These are phyloP conservation scores for Andrena cerasifolii DNA, from an alignment of 1,140 invertebrate genomes.

Conservation along the genomic window DNA sequence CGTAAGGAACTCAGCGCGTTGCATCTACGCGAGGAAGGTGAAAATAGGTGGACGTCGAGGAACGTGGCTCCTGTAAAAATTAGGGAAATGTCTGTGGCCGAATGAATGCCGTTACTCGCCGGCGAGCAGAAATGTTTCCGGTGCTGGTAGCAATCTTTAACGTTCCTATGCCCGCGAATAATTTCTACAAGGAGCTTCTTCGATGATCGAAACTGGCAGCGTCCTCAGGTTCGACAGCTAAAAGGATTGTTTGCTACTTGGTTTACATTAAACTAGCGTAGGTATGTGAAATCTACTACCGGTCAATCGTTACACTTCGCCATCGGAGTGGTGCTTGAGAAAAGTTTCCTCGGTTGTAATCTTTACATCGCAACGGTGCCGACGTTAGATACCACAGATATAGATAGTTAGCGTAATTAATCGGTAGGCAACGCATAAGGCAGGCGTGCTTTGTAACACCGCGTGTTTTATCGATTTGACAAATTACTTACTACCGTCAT, in stretches of 20 bases:
- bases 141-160: neutral
- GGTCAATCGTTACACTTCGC: conserved; percentile 15
- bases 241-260: conserved; percentile 34
- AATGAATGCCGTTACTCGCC: no score
- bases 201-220: conserved; percentile 8
- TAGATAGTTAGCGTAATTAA: neutral
- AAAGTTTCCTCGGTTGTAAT: conserved; percentile 27
- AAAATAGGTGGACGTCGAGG: conserved; percentile 24
- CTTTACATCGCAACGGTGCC: neutral
- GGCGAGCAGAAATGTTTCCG: neutral
- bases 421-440: no score
- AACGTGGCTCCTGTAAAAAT: conserved; percentile 1
- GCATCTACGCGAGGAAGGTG: neutral
- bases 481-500: neutral
- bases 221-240: neutral
- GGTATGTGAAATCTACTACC: conserved; percentile 10
- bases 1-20: conserved; percentile 30
- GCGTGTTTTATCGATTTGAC: neutral
- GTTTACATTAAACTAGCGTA: conserved; percentile 77
- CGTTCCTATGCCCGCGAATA: neutral
- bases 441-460: no score
- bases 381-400: neutral
- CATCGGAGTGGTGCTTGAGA: conserved; percentile 41
- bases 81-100: neutral
- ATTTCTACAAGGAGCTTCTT: conserved; percentile 12